Percentiles rank a stretch among this genome's conserved stretches.
Evolutionary conservation across 2,888 invertebrate genomes (phyloP).

Genomic region (Leptinotarsa rubiginosa): DNA sequence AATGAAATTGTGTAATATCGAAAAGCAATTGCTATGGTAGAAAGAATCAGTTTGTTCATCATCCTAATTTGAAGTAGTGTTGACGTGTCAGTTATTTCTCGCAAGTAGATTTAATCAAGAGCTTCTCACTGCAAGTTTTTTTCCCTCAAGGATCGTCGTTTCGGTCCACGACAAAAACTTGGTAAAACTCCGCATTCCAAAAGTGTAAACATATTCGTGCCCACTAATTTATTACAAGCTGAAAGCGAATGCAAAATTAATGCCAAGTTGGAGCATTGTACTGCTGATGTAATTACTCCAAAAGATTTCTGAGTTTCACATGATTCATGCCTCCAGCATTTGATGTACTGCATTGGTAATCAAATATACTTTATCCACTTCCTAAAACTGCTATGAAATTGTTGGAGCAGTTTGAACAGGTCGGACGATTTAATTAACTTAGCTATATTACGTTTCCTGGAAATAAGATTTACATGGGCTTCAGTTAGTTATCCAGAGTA

Average conservation of each 20-base stretch:
- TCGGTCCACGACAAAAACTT: too few species aligned
- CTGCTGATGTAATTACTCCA: conserved; percentile 1
- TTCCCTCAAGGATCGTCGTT: too few species aligned
- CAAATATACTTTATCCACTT: conserved; percentile 4
- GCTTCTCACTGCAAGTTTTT: too few species aligned
- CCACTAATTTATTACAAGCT: neutral
- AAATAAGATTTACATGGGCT: neutral
- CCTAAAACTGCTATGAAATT: neutral
- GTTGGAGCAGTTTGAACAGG: neutral
- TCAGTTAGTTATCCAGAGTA: neutral
- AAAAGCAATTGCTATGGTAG: too few species aligned
- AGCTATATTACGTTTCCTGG: conserved; percentile 8
- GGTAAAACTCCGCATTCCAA: too few species aligned
- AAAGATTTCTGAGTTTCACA: conserved; percentile 11
- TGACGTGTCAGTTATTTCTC: too few species aligned
- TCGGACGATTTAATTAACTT: conserved; percentile 15
- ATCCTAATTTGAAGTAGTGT: too few species aligned
- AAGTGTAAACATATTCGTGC: too few species aligned
- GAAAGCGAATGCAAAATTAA: neutral
- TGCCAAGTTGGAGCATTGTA: neutral
- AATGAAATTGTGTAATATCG: too few species aligned
- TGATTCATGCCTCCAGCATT: neutral
- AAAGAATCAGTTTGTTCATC: too few species aligned
- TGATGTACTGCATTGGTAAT: conserved; percentile 9
- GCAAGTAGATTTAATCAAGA: too few species aligned